Evolutionary conservation across 2,113 vertebrate genomes (phyloP), one percentile per base, ranked within the genome.

Genomic region (Cyrtonyx montezumae): DNA sequence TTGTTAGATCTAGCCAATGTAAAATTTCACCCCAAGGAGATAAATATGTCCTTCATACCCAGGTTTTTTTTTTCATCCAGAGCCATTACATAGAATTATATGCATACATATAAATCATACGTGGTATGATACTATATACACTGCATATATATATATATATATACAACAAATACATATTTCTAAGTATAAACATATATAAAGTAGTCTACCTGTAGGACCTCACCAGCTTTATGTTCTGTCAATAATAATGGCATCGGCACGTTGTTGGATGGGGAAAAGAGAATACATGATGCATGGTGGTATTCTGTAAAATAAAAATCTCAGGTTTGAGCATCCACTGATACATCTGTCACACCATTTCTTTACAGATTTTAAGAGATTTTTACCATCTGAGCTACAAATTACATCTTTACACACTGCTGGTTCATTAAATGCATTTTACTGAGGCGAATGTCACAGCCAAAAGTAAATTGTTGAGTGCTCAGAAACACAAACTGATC

Each of bases 351-450:
- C 66, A 53, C 26, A 37, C 6, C 63, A 46, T 66, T 61, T 79
- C 55, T 68, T 91, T 86, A 71, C 26, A 80, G n/a, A 75, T 80
- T 61, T 83, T 48, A 77, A 87, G 68, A 84, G 25, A 28, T 84
- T 90, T 95, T 92, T 22, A 82, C 63, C 77, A 70, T 62, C 58
- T 70, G 84, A 94, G 63, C 69, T 80, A 70, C 46, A 91, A 76
- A 86, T 86, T 73, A 66, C 58, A 79, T 83, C 49, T 84, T 91
- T 71, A 78, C 69, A 71, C 61, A 78, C 75, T 75, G 65, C 65
- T 94, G 79, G 32, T 65, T 96, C 89, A 92, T 82, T 91, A 92
- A 96, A 87, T 94, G 62, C 59, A 53, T 79, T 88, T 53, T 74
- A 88, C 56, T 34, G 58, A 84, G 61, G 68, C 34, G 93, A 92